Base-by-base conservation (phyloP, 2,888 invertebrate genomes). In the Frankliniella intonsa region DNA sequence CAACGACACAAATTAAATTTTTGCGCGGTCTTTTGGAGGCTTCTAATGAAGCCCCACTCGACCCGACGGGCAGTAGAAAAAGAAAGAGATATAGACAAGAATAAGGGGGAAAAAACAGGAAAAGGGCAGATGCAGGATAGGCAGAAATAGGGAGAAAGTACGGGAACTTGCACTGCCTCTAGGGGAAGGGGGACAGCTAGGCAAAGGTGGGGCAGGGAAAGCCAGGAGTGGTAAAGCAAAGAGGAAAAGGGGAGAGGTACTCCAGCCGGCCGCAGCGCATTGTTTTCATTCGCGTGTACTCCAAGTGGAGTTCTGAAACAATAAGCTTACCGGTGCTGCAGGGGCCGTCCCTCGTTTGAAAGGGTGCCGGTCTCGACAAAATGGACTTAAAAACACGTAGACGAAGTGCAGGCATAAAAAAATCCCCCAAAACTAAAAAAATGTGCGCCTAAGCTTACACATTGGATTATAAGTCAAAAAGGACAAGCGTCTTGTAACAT, bases 21-120 rank as follows among this genome's bases (percentile, higher is more conserved):
- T 19, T 0, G 17, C 69, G 22, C 12, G 25, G 25, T 76, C 69
- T 76, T 76, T 76, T 76, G 25, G 69, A 25, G 69, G 69, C 69
- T 25, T 76, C 69, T 76, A 76, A 76, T 76, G 69, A 76, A 76
- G 69, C 69, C 69, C 25, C 69, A 76, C 69, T 76, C 69, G 69
- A 76, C 69, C 69, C 22, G 22, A 76, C 25, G 55, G 25, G 69
- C 62, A 62, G 12, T 7, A n/a, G 14, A n/a, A 62, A 62, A 62
- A 76, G 25, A 12, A 25, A n/a, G 69, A 22, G 3, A n/a, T 9
- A 65, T 19, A 19, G 65, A 65, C n/a, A n/a, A n/a, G n/a, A n/a
- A n/a, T n/a, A n/a, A n/a, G n/a, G n/a, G n/a, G n/a, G n/a, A 38
- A 38, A 38, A 38, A 38, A 38, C 2, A 38, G 38, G 3, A n/a